phyloP scores from a whole-genome alignment of 2,888 invertebrate species.

The Scaptomyza parva region DNA sequence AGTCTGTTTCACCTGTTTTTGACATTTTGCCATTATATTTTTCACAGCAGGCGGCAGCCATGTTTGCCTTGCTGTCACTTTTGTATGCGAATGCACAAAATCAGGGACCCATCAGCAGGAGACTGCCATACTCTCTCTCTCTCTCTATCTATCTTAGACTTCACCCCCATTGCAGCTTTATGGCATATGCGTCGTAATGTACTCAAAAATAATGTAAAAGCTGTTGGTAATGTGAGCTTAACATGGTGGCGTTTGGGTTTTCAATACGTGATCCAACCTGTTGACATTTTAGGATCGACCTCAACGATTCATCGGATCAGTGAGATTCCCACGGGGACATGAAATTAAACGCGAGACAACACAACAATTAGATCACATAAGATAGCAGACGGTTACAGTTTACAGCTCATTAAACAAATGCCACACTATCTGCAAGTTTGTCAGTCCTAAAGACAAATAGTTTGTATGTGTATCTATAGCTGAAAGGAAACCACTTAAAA shows the following conservation, averaged over 20 bases:
- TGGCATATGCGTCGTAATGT: conserved; percentile 43
- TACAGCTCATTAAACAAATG: conserved; percentile 65
- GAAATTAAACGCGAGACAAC: conserved; percentile 20
- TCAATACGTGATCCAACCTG: conserved; percentile 53
- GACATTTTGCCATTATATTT: conserved; percentile 72
- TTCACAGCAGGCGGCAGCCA: conserved; percentile 68
- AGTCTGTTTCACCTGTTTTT: conserved; percentile 72
- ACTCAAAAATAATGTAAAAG: not conserved
- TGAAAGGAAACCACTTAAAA: conserved; percentile 55
- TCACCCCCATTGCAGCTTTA: conserved; percentile 7
- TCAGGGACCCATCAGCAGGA: not conserved
- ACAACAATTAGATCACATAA: conserved; percentile 49
- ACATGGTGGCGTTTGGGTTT: conserved; percentile 47
- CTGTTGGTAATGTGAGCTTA: conserved; percentile 67
- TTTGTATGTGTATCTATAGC: conserved; percentile 11
- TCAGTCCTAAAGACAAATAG: conserved; percentile 5
- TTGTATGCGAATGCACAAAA: not conserved
- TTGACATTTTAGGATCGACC: conserved; percentile 43
- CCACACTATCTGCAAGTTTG: conserved; percentile 21
- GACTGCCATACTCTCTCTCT: not conserved
- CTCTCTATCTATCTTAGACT: not conserved
- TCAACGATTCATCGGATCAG: not conserved
- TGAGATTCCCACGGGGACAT: conserved; percentile 63
- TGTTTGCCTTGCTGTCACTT: conserved; percentile 43
- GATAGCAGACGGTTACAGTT: conserved; percentile 50